Percentiles rank a stretch among this genome's conserved stretches.
These are phyloP conservation scores for Atethmia centrago DNA, from an alignment of 2,888 invertebrate species.

Conservation along the genomic window DNA sequence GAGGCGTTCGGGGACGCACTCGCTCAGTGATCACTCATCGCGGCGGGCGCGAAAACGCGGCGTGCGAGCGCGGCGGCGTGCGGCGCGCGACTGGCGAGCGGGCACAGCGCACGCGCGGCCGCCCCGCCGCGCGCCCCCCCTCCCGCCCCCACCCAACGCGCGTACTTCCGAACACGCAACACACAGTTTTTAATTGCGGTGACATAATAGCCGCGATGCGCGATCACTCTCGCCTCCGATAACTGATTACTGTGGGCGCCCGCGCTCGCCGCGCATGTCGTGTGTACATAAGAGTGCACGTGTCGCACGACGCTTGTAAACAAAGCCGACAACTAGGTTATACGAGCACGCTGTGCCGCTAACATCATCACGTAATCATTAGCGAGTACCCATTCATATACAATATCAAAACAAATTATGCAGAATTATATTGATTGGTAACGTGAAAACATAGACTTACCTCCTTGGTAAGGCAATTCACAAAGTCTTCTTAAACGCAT, in stretches of 20 bases:
- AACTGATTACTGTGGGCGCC: slow-evolving; percentile 72
- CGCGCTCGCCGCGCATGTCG: slow-evolving; percentile 67
- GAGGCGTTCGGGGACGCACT: slow-evolving; percentile 77
- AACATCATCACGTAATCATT: slow-evolving; percentile 59
- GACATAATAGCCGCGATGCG: slow-evolving; percentile 79
- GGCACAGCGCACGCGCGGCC: slow-evolving; percentile 68
- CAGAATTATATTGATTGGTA: background rate
- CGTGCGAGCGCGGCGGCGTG: slow-evolving; percentile 78
- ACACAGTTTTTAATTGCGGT: slow-evolving; percentile 80
- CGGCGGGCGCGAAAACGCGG: slow-evolving; percentile 78
- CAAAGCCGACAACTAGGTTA: slow-evolving; percentile 74
- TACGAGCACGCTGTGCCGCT: slow-evolving; percentile 58
- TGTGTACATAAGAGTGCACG: slow-evolving; percentile 74
- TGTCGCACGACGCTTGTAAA: slow-evolving; percentile 80
- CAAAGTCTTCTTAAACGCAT: background rate
- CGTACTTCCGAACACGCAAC: slow-evolving; percentile 68
- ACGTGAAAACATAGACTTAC: background rate
- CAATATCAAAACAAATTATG: slow-evolving; percentile 25
- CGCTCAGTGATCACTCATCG: slow-evolving; percentile 86
- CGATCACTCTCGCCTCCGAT: slow-evolving; percentile 80
- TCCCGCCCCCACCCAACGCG: slow-evolving; percentile 47
- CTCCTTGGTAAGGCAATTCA: background rate
- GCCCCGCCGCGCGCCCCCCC: slow-evolving; percentile 61
- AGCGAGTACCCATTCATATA: slow-evolving; percentile 44
- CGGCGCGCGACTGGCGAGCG: slow-evolving; percentile 78